Conservation (phyloP, 1,140 invertebrate species). For the Colletes latitarsis region DNA sequence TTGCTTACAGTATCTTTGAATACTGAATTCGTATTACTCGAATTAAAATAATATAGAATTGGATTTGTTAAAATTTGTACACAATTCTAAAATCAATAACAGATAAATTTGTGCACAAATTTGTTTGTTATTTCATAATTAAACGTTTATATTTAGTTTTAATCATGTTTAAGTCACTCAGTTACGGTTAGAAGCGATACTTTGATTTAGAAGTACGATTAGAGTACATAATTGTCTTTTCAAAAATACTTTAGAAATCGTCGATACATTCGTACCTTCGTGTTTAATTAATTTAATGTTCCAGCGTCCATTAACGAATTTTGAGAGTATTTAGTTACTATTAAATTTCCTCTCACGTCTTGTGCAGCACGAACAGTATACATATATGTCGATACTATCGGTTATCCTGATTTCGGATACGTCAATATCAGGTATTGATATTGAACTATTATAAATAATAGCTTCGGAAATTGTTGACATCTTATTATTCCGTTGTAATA, state of each 20-base stretch:
- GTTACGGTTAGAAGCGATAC: too few relatives aligned
- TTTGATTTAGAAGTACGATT: too few relatives aligned
- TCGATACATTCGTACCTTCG: background rate
- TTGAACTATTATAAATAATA: slow-evolving; percentile 26
- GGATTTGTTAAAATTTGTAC: too few relatives aligned
- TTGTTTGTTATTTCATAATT: too few relatives aligned
- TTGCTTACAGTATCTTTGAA: too few relatives aligned
- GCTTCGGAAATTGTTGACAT: slow-evolving; percentile 13
- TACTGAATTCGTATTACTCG: too few relatives aligned
- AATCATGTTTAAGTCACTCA: too few relatives aligned
- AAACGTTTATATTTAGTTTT: too few relatives aligned
- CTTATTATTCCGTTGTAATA: slow-evolving; percentile 6
- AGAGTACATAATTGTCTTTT: background rate
- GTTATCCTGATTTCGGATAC: slow-evolving; percentile 31
- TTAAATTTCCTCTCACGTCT: slow-evolving; percentile 46
- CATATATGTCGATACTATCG: slow-evolving; percentile 33
- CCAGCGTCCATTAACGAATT: slow-evolving; percentile 40
- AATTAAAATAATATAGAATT: too few relatives aligned
- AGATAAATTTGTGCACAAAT: too few relatives aligned
- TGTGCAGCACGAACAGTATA: slow-evolving; percentile 17
- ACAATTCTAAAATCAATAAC: too few relatives aligned
- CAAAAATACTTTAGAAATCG: background rate
- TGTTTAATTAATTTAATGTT: slow-evolving; percentile 37
- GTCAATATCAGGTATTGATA: slow-evolving; percentile 26
- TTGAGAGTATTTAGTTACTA: slow-evolving; percentile 43